phyloP scores from a whole-genome alignment of 2,888 invertebrate genomes.

The Steinernema hermaphroditum region DNA sequence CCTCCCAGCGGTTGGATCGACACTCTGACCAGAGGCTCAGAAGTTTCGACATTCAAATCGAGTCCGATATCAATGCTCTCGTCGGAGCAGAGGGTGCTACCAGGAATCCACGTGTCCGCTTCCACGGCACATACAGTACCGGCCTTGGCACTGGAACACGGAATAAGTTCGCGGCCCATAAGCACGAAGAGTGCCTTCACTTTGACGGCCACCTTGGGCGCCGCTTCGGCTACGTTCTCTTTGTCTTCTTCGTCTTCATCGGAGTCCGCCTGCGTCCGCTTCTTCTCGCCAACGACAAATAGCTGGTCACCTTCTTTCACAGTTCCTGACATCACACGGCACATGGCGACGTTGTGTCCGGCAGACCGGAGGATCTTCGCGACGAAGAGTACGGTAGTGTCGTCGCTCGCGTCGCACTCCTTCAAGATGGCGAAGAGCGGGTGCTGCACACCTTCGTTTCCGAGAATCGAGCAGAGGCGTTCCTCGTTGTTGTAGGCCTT shows the following conservation, averaged over 20 bases:
- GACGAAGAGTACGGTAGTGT: slow-evolving; percentile 47
- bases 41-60: slow-evolving; percentile 80
- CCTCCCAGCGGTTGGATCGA: slow-evolving; percentile 79
- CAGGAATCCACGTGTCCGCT: slow-evolving; percentile 43
- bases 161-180: slow-evolving; percentile 87
- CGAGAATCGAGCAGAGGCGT: slow-evolving; percentile 32
- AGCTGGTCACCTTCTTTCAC: slow-evolving; percentile 38
- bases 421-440: slow-evolving; percentile 73
- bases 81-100: slow-evolving; percentile 76
- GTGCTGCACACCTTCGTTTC: slow-evolving; percentile 71
- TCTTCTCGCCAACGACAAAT: slow-evolving; percentile 3
- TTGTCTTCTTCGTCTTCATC: slow-evolving; percentile 23
- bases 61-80: slow-evolving; percentile 74
- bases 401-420: slow-evolving; percentile 74
- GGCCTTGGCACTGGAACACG: slow-evolving; percentile 71
- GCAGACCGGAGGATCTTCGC: slow-evolving; percentile 55
- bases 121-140: slow-evolving; percentile 58
- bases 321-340: slow-evolving; percentile 57
- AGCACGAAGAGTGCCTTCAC: slow-evolving; percentile 82
- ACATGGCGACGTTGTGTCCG: slow-evolving; percentile 49
- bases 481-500: slow-evolving; percentile 35
- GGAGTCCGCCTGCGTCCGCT: background rate
- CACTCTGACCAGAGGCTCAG: slow-evolving; percentile 87
- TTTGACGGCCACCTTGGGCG: slow-evolving; percentile 37
- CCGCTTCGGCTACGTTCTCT: background rate